Conservation (phyloP, 2,797 vertebrate genomes). For the Sarcophilus harrisii region DNA sequence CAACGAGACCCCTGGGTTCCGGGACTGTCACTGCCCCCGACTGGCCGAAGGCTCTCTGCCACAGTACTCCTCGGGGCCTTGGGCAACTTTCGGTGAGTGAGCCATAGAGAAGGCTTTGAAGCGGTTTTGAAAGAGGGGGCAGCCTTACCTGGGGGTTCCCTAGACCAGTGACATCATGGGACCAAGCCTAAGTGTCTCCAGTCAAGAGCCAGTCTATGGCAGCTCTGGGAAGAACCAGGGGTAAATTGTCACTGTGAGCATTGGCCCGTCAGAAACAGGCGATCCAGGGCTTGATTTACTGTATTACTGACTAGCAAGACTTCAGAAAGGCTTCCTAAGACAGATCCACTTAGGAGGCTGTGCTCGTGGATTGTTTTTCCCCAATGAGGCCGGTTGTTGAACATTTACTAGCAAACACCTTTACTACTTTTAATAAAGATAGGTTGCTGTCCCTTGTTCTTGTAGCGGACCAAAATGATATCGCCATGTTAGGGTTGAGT, state of each 20-base stretch:
- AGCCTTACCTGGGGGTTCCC: not conserved
- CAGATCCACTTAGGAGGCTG: not conserved
- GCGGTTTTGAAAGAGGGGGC: not conserved
- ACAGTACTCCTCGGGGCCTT: too few species aligned
- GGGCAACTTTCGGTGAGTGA: not conserved
- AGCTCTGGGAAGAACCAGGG: not conserved
- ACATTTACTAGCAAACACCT: not conserved
- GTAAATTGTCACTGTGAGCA: not conserved
- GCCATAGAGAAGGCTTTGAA: too few species aligned
- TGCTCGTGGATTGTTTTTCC: not conserved
- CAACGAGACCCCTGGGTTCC: not conserved
- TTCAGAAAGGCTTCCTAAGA: not conserved
- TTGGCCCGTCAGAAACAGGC: not conserved
- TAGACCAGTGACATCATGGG: not conserved
- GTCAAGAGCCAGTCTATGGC: not conserved
- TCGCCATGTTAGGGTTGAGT: too few species aligned
- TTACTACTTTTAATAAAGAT: too few species aligned
- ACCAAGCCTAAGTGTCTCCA: not conserved
- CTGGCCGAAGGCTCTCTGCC: too few species aligned
- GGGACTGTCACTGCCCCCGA: not conserved
- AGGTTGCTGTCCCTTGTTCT: too few species aligned
- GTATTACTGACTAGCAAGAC: too few species aligned
- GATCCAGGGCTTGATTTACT: not conserved
- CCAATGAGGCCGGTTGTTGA: not conserved
- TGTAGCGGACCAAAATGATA: too few species aligned